phyloP scores from a whole-genome alignment of 2,888 invertebrate species.

The Lacanobia wlatinum region DNA sequence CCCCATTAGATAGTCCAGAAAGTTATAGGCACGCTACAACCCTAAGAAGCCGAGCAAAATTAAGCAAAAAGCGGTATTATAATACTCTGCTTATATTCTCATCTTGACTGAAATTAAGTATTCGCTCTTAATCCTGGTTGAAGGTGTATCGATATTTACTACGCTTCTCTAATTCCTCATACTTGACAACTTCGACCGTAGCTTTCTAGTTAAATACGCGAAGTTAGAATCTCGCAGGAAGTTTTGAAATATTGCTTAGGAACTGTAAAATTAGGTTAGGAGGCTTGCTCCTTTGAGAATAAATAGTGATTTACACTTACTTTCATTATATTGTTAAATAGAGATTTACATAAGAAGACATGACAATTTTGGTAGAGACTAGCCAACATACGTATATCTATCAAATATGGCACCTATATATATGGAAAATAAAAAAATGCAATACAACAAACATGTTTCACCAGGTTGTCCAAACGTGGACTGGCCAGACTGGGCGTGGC shows the following conservation, averaged over 20 bases:
- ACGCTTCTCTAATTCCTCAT: conserved; percentile 9
- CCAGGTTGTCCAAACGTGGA: conserved; percentile 94
- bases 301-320: background rate
- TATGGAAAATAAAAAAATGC: background rate
- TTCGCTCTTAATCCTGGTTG: conserved; percentile 4
- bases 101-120: conserved; percentile 24
- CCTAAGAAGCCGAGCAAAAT: too few species aligned
- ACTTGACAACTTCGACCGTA: conserved; percentile 9
- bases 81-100: background rate
- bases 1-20: too few species aligned
- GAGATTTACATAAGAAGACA: background rate
- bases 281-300: conserved; percentile 11
- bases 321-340: background rate
- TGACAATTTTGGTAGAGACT: background rate
- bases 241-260: conserved; percentile 19
- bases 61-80: too few species aligned
- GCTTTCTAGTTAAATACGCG: background rate
- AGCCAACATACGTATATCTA: too few species aligned
- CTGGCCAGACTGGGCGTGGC: conserved; percentile 93
- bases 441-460: conserved; percentile 3
- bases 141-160: conserved; percentile 26
- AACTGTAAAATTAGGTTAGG: conserved; percentile 18
- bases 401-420: too few species aligned
- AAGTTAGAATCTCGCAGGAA: conserved; percentile 6
- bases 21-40: too few species aligned